Base-by-base conservation (phyloP, 2,888 invertebrate species). In the Sepiola atlantica region DNA sequence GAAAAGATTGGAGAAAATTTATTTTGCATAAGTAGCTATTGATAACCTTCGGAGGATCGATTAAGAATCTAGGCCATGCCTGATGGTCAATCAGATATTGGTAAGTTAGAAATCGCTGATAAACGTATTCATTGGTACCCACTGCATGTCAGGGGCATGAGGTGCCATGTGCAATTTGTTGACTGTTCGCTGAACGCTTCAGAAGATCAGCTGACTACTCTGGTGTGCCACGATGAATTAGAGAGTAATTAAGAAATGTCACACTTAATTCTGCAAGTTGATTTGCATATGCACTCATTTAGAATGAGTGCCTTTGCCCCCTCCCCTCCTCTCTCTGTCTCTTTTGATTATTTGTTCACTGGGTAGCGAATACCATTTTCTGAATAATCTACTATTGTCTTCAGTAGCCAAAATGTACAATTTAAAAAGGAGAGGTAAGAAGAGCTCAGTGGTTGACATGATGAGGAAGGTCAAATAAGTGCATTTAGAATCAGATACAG, bases 201-300 rank as follows among this genome's bases (percentile, higher is more conserved):
- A 45, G 54, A 54, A 92, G 54, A 92, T 92, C 45, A 45, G 92
- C 55, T 45, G 55, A n/a, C 55, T 92, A 92, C 45, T 54, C n/a
- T 92, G 45, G 45, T 54, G 92, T 54, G 55, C 54, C 92, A 28
- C 54, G 92, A 92, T 92, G 92, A 54, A 45, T 35, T 35, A 45
- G 54, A 92, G 54, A 45, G 45, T 54, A 92, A 92, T 92, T 92
- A 92, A 55, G 55, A 92, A 92, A 18, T 92, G 92, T 92, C 92
- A 45, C 45, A 35, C 54, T 92, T 55, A 28, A 92, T 92, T 45
- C 45, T 92, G 24, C 21, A 92, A 92, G 92, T 92, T 92, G 35
- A 92, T n/a, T 35, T 92, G 54, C 45, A 92, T 35, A 28, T 24
- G 28, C n/a, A 92, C 92, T 45, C 54, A 92, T n/a, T 92, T 92